Percentiles rank a stretch among this genome's conserved stretches.
Conservation (phyloP, 2,797 vertebrate genomes). For the Lepilemur ruficaudatus region DNA sequence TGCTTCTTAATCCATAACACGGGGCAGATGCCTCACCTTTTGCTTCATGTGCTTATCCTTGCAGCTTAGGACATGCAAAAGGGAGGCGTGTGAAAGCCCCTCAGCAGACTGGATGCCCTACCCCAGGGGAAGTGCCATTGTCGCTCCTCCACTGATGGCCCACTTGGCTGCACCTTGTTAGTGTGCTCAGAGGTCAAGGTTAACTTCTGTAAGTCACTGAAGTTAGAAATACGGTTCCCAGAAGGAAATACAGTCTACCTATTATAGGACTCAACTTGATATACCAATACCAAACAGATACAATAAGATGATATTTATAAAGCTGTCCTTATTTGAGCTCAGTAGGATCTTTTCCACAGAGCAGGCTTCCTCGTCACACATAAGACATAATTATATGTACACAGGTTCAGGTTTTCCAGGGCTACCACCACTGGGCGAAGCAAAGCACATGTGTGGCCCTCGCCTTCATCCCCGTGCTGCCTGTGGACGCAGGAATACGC, state of each 20-base stretch:
- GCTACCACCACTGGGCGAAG: neutral
- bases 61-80: neutral
- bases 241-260: neutral
- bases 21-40: neutral
- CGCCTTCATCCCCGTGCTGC: neutral
- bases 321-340: neutral
- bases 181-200: neutral
- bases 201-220: neutral
- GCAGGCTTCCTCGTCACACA: neutral
- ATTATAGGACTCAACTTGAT: neutral
- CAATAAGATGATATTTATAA: constrained; percentile 11
- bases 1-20: neutral
- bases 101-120: neutral
- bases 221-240: neutral
- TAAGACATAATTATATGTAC: neutral
- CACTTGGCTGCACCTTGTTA: neutral
- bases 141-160: neutral
- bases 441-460: too few relatives aligned
- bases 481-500: neutral
- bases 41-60: neutral
- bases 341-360: neutral
- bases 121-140: neutral
- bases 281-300: neutral
- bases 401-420: neutral
- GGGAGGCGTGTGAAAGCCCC: neutral